Conservation (phyloP, 2,888 invertebrate genomes). For the Zygaena filipendulae region DNA sequence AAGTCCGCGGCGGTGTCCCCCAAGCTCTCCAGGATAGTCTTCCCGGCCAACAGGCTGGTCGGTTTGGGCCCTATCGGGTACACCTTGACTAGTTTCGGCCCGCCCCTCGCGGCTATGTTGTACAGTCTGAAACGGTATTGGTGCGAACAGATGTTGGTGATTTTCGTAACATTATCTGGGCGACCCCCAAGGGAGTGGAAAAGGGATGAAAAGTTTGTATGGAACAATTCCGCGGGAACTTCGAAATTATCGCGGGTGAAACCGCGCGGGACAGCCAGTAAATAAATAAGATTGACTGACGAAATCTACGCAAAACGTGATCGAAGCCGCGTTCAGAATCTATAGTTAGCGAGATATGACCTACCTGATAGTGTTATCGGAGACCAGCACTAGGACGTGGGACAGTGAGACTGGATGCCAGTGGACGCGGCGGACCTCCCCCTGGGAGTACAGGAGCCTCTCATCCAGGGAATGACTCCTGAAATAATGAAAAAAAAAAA, state of each 20-base stretch:
- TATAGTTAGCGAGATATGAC: too few species aligned
- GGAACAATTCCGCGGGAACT: too few species aligned
- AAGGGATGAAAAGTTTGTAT: too few species aligned
- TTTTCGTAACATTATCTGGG: not conserved
- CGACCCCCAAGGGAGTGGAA: too few species aligned
- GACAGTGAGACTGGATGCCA: constrained; percentile 92
- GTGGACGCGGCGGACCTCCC: constrained; percentile 78
- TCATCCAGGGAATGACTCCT: constrained; percentile 82
- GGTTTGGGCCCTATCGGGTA: constrained; percentile 49
- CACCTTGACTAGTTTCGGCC: constrained; percentile 45
- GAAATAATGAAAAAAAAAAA: constrained; percentile 34
- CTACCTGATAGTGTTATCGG: constrained; percentile 88
- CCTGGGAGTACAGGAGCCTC: constrained; percentile 74
- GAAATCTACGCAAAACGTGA: too few species aligned
- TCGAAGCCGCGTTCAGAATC: too few species aligned
- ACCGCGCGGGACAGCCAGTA: too few species aligned
- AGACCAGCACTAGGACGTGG: constrained; percentile 82
- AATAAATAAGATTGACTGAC: too few species aligned
- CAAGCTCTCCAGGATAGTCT: constrained; percentile 64
- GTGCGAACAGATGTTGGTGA: not conserved
- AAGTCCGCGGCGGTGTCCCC: constrained; percentile 91
- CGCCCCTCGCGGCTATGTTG: constrained; percentile 47
- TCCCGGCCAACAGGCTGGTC: constrained; percentile 49
- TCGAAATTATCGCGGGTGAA: too few species aligned
- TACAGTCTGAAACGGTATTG: constrained; percentile 45